Evolutionary conservation across 2,888 invertebrate species (phyloP), one percentile per base, ranked within the genome.

Genomic region (Nephrotoma flavescens): DNA sequence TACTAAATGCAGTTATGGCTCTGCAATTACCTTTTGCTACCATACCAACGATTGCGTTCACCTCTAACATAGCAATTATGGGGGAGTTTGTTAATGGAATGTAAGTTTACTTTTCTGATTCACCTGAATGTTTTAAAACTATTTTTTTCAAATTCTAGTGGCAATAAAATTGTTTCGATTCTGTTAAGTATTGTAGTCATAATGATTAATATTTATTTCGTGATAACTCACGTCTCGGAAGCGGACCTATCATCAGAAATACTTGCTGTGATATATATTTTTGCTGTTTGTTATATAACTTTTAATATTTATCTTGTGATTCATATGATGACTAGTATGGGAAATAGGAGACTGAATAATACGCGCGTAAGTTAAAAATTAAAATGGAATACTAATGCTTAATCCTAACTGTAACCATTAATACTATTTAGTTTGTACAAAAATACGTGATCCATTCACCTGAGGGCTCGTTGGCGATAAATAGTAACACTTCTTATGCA

Each of bases 21-120:
- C 92, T 97, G 41, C 97, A 97, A 90, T 92, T 97, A 88, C 97
- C 97, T 0, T 97, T 97, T 90, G 97, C 97, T 0, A 94, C 96
- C 3, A 93, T 97, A 87, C 97, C 97, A 6, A 95, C 96, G 0
- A 94, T 97, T 87, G 96, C 97, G 0, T 97, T 97, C 90, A 97
- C 97, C 0, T 96, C 96, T 87, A 95, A 95, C 88, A 91, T 92
- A 3, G 92, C 93, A 85, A 95, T 97, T 85, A 97, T 97, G 97
- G 96, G 96, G 47, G 95, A 96, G 89, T 97, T 97, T 91, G 94
- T 93, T 45, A 97, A 96, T 91, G 96, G 96, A 92, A 89, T 94
- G 96, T 96, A 92, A 92, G 94, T 92, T 87, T 83, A 42, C 31
- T 83, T 85, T 86, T 86, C 47, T 9, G 41, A 83, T 87, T 86